These are phyloP conservation scores for Hirtodrosophila histrioides DNA, from an alignment of 2,888 invertebrate genomes.

Conservation along the genomic window DNA sequence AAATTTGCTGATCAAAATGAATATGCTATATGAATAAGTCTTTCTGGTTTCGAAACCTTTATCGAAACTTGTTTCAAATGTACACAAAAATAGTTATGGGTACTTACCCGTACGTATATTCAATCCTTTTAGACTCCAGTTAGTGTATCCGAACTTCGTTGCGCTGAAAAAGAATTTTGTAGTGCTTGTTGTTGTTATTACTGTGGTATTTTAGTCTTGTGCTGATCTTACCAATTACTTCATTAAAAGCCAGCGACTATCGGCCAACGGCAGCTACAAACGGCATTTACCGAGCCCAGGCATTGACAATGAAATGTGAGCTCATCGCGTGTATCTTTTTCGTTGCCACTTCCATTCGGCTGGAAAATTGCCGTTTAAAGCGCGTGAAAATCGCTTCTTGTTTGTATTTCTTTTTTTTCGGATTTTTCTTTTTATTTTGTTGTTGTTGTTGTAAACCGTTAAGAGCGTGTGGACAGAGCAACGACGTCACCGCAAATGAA, in stretches of 20 bases:
- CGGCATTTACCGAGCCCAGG: conserved; percentile 25
- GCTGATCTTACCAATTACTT: conserved; percentile 72
- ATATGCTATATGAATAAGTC: too few relatives aligned
- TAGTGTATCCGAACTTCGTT: conserved; percentile 9
- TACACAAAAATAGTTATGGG: too few relatives aligned
- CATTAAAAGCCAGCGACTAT: conserved; percentile 59
- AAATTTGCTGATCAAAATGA: too few relatives aligned
- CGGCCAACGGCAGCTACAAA: conserved; percentile 19
- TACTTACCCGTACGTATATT: too few relatives aligned
- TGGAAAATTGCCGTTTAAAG: conserved; percentile 72
- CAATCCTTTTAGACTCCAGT: too few relatives aligned
- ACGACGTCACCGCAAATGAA: conserved; percentile 57
- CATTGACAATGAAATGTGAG: conserved; percentile 78
- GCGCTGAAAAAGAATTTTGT: neutral
- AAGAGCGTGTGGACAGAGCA: conserved; percentile 62
- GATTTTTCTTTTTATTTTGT: neutral
- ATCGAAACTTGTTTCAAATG: too few relatives aligned
- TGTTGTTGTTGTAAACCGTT: conserved; percentile 46
- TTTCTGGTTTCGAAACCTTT: too few relatives aligned
- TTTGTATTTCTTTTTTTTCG: neutral
- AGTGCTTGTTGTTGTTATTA: conserved; percentile 21
- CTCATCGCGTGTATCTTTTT: conserved; percentile 62
- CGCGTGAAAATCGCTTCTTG: conserved; percentile 55
- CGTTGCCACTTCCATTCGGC: conserved; percentile 59
- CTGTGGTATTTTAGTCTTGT: conserved; percentile 44